These are phyloP conservation scores for Mus spretus DNA, from an alignment of 2,797 vertebrate genomes.

Conservation along the genomic window DNA sequence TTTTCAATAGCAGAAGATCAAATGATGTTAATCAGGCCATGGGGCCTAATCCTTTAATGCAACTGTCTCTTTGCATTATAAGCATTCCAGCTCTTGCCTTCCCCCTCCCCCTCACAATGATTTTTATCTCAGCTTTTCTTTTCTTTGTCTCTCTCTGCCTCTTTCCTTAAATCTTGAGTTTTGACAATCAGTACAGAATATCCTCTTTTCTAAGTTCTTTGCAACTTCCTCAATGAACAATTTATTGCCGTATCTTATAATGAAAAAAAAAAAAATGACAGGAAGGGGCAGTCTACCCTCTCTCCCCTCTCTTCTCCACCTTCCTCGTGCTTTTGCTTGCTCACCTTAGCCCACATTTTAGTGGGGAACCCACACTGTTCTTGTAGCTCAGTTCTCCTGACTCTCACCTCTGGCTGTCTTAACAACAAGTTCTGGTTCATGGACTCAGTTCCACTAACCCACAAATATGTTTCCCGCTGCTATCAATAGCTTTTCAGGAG, in stretches of 20 bases:
- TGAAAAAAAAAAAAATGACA: not conserved
- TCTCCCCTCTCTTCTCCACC: accelerated
- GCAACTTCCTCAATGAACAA: not conserved
- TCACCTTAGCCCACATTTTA: accelerated
- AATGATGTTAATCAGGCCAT: constrained; percentile 87
- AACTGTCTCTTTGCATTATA: constrained; percentile 87
- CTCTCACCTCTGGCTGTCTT: not conserved
- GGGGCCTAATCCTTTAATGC: constrained; percentile 88
- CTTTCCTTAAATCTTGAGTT: constrained; percentile 47
- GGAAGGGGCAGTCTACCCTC: not conserved
- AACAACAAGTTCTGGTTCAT: not conserved
- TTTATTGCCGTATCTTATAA: not conserved
- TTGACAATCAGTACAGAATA: not conserved
- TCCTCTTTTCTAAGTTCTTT: constrained; percentile 42
- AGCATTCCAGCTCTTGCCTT: constrained; percentile 77
- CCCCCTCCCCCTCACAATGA: constrained; percentile 70
- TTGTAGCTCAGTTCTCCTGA: not conserved
- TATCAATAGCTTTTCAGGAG: not conserved
- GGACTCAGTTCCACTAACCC: not conserved
- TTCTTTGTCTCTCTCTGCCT: not conserved
- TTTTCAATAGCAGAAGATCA: constrained; percentile 89
- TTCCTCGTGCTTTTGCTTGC: not conserved
- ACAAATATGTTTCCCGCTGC: constrained; percentile 4
- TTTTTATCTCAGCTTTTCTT: constrained; percentile 83
- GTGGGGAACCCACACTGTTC: not conserved